phyloP scores from a whole-genome alignment of 2,797 vertebrate species.

The Labroides dimidiatus region DNA sequence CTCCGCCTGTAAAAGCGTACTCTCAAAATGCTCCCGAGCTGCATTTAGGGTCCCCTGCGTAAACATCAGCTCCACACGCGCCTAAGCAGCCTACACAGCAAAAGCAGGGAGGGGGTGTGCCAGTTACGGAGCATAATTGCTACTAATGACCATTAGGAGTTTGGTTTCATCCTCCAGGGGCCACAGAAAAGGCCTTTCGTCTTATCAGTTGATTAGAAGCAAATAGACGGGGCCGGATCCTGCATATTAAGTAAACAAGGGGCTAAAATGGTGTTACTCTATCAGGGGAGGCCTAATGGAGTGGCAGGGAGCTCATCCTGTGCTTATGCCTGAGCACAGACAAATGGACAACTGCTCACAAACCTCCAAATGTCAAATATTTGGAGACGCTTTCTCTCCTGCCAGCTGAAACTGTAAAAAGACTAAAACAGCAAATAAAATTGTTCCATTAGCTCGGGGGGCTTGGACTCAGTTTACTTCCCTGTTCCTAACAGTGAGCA shows the following conservation, averaged over 20 bases:
- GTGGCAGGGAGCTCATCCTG: slow-evolving; percentile 72
- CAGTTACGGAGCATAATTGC: slow-evolving; percentile 84
- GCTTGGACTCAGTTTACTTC: slow-evolving; percentile 50
- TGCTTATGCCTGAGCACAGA: slow-evolving; percentile 64
- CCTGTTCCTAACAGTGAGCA: slow-evolving; percentile 26
- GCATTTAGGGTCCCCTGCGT: slow-evolving; percentile 50
- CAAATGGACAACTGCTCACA: slow-evolving; percentile 64
- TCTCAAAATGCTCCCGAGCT: slow-evolving; percentile 37
- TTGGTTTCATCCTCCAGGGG: slow-evolving; percentile 83
- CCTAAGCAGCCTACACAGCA: slow-evolving; percentile 60
- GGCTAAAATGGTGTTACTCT: slow-evolving; percentile 76
- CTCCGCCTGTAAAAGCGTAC: slow-evolving; percentile 17
- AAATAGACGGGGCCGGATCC: slow-evolving; percentile 84
- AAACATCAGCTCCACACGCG: slow-evolving; percentile 36
- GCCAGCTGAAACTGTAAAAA: slow-evolving; percentile 27
- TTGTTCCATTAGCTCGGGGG: slow-evolving; percentile 4
- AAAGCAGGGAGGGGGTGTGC: slow-evolving; percentile 71
- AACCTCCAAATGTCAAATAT: slow-evolving; percentile 51
- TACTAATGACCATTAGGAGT: slow-evolving; percentile 88
- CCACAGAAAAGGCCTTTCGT: slow-evolving; percentile 80
- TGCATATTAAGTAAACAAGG: slow-evolving; percentile 85
- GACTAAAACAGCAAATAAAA: slow-evolving; percentile 15
- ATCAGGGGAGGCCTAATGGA: slow-evolving; percentile 81
- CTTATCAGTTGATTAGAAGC: slow-evolving; percentile 88
- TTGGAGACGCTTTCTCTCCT: slow-evolving; percentile 7